Percentiles rank a stretch among this genome's conserved stretches.
These are phyloP conservation scores for Chlorodrepanis virens DNA, from an alignment of 2,113 vertebrate species.

Conservation along the genomic window DNA sequence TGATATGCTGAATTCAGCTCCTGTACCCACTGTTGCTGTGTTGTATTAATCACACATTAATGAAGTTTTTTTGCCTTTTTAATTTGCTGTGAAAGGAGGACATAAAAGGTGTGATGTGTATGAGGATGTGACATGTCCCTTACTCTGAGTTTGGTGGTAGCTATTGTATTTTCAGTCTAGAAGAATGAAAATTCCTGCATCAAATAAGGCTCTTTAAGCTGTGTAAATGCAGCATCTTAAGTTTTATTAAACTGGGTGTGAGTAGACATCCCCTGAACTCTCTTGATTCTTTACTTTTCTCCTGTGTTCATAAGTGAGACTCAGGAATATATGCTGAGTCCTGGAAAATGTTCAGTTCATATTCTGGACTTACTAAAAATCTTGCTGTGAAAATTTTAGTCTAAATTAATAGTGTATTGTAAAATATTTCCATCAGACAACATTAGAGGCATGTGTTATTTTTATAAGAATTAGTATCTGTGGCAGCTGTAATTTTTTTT, in stretches of 20 bases:
- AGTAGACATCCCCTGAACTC: neutral
- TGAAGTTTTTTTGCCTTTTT: neutral
- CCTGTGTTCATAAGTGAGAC: neutral
- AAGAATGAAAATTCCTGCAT: neutral
- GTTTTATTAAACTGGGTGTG: neutral
- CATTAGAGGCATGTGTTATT: neutral
- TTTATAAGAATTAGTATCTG: neutral
- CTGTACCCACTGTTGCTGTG: neutral
- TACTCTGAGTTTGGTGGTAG: neutral
- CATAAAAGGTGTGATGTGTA: accelerated
- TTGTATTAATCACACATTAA: neutral
- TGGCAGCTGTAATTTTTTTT: neutral
- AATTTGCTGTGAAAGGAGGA: neutral
- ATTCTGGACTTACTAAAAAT: neutral
- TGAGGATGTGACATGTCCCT: neutral
- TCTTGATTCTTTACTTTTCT: neutral
- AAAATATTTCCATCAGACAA: neutral
- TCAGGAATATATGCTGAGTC: neutral
- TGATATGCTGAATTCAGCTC: neutral
- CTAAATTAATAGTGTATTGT: neutral
- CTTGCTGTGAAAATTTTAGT: neutral
- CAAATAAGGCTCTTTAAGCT: neutral
- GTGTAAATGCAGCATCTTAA: neutral
- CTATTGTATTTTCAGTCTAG: neutral
- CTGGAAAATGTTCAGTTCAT: neutral